Evolutionary conservation across 2,888 invertebrate genomes (phyloP), one percentile per base, ranked within the genome.

Genomic region (Lepidochitona cinerea): DNA sequence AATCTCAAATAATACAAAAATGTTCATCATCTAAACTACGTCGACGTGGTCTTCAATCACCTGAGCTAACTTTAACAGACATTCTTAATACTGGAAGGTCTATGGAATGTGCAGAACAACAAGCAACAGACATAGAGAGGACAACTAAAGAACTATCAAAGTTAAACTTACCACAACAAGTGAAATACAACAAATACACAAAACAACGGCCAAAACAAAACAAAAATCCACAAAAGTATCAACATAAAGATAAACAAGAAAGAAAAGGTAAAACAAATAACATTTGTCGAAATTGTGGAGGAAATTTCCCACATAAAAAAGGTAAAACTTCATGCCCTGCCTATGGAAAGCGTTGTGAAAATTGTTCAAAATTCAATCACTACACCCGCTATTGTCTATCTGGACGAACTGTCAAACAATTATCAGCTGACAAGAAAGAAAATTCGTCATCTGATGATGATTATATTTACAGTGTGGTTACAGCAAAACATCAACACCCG

Each of bases 211-310:
- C 23, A 14, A 59, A 59, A 4, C 59, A 23, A 14, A 2, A 9
- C 14, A 23, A 7, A 14, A 23, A 59, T 1, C 23, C 23, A 59
- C 59, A 59, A 29, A 59, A 59, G 18, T 29, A 14, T 14, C 2
- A 18, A 7, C 26, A 3, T 14, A 29, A 29, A 32, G 59, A 29
- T 14, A 59, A 59, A 29, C 59, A 59, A 32, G 4, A 23, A 12
- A 59, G 4, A 29, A 29, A 4, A 14, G 59, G 26, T 29, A 59
- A 59, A 59, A 2, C 7, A 29, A 59, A 59, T 59, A 59, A 59
- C 59, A 59, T 59, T 59, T 59, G 66, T 37, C 66, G 66, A 36
- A 66, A 66, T 29, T 66, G 66, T 35, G 35, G 66, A 36, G 66
- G 66, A 37, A 35, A 66, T n/a, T 66, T 4, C 37, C 35, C 66